Evolutionary conservation across 2,888 invertebrate species (phyloP), one percentile per base, ranked within the genome.

Genomic region (Melieria crassipennis): DNA sequence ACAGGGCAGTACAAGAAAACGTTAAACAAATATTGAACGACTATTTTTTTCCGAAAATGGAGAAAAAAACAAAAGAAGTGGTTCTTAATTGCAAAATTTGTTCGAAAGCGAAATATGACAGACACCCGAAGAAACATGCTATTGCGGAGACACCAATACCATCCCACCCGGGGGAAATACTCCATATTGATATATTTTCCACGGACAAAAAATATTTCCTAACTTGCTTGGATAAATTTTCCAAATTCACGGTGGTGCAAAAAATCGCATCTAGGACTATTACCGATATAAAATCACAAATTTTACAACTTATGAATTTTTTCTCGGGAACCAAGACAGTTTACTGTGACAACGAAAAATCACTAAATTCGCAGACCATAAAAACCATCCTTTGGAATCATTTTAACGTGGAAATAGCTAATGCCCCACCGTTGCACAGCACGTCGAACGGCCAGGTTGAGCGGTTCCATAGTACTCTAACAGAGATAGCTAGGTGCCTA

Each of bases 251-350:
- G 57, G 57, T 57, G 42, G 57, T 57, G 16, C 16, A 57, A 57
- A 11, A 50, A 50, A 50, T 50, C 11, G 42, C 13, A 30, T 30
- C 42, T n/a, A 42, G 75, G 48, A 75, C 77, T 13, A 78, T 78
- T 67, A 50, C 47, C 60, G 75, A 78, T 45, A 58, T 77, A 4
- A 66, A 76, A 70, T 43, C 65, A 13, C 45, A 65, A 11, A 67
- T 75, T 10, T 52, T 75, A 58, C 77, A 77, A 60, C 65, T 77
- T 3, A 73, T 67, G 30, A 67, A 67, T 47, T 47, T 58, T 58
- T 67, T 48, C 30, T 58, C 47, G n/a, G 16, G 48, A 11, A 57
- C 58, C 11, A 67, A 16, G 58, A 67, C 48, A 58, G 30, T 67
- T 4, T 67, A 67, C 30, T 58, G 60, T 48, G 67, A 67, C 42